Conservation (phyloP, 2,113 vertebrate species). For the Pitta sordida region DNA sequence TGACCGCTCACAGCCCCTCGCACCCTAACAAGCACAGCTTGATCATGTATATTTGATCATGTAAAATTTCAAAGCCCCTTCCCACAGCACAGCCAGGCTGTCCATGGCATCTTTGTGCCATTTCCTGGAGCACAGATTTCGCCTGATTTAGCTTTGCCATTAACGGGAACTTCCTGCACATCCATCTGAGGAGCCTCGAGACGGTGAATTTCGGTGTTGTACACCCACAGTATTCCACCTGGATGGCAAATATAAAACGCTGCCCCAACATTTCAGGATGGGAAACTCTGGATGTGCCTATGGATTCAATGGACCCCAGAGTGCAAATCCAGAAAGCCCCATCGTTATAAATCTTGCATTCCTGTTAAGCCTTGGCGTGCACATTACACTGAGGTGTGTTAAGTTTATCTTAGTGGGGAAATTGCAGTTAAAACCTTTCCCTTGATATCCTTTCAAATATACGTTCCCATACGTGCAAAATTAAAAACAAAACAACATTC, state of each 20-base stretch:
- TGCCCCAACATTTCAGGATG: constrained; percentile 57
- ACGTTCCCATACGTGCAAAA: constrained; percentile 16
- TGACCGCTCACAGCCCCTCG: constrained; percentile 64
- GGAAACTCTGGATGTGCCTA: constrained; percentile 67
- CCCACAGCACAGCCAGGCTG: constrained; percentile 52
- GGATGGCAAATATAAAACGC: constrained; percentile 66
- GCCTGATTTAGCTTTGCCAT: constrained; percentile 18
- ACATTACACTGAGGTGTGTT: constrained; percentile 69
- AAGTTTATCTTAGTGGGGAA: constrained; percentile 66
- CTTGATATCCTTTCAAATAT: constrained; percentile 7
- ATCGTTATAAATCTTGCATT: constrained; percentile 76
- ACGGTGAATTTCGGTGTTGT: constrained; percentile 40
- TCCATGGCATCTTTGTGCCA: constrained; percentile 54
- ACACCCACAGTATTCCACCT: constrained; percentile 43
- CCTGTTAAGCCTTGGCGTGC: constrained; percentile 75
- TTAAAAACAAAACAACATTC: not conserved
- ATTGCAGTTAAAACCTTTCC: constrained; percentile 30
- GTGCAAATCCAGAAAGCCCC: constrained; percentile 69
- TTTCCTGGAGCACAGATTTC: constrained; percentile 44
- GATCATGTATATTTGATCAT: constrained; percentile 80
- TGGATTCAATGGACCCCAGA: constrained; percentile 76
- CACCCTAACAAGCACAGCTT: constrained; percentile 75
- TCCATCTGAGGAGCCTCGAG: constrained; percentile 61
- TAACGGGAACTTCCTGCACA: constrained; percentile 54
- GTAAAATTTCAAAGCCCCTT: constrained; percentile 75